Percentiles rank a stretch among this genome's conserved stretches.
Evolutionary conservation across 35 echinoderm and acorn worm species (phyloP).

Genomic region (Ptychodera flava): DNA sequence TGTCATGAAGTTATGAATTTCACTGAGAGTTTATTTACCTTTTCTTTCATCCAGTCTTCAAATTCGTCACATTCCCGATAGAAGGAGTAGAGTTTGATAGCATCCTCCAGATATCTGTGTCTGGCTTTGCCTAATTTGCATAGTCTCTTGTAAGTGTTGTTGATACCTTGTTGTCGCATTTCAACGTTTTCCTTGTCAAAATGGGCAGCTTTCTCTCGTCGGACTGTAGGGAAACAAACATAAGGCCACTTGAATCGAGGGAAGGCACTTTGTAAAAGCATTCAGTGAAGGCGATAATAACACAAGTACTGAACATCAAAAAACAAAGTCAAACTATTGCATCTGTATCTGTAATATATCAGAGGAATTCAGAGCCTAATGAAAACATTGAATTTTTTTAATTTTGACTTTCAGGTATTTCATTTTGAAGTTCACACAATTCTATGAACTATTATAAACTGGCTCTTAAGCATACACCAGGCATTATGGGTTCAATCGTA

Average conservation of each 20-base stretch:
- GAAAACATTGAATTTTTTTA: too few species aligned
- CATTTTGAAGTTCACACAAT: too few species aligned
- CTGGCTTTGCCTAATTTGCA: conserved; percentile 64
- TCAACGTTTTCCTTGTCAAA: conserved; percentile 94
- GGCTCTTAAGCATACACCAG: too few species aligned
- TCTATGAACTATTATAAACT: too few species aligned
- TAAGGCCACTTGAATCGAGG: neutral
- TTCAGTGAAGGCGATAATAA: too few species aligned
- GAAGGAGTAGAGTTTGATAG: conserved; percentile 85
- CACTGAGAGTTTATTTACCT: conserved; percentile 39
- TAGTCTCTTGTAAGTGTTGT: conserved; percentile 72
- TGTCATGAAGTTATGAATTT: too few species aligned
- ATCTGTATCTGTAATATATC: too few species aligned
- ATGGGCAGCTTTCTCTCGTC: conserved; percentile 40
- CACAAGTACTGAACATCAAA: too few species aligned
- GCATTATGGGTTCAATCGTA: too few species aligned
- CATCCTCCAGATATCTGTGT: conserved; percentile 72
- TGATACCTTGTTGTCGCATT: conserved; percentile 54
- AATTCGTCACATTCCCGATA: conserved; percentile 98
- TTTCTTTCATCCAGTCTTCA: conserved; percentile 86
- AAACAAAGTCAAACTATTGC: too few species aligned
- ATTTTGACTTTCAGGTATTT: too few species aligned
- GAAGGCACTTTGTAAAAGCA: neutral
- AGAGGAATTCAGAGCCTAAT: too few species aligned
- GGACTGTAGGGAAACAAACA: conserved; percentile 25